Conservation (phyloP, 2,113 vertebrate genomes). For the Chaetodon trifascialis region DNA sequence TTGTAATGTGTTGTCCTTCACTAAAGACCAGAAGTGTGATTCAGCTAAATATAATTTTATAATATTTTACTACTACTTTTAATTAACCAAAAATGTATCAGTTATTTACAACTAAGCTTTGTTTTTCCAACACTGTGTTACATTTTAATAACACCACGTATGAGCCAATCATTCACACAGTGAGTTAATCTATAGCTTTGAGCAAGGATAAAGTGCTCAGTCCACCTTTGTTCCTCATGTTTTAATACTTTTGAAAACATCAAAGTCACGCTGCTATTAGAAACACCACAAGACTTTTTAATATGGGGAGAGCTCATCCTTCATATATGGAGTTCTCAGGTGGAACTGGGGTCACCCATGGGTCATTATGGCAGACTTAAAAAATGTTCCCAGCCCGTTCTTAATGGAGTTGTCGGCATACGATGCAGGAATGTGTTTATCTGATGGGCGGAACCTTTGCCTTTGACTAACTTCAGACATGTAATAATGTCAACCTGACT, state of each 20-base stretch:
- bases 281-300: background rate
- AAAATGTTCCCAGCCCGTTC: constrained; percentile 11
- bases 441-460: background rate
- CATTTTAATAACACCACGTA: background rate
- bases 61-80: background rate
- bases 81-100: background rate
- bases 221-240: background rate
- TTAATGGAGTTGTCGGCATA: background rate
- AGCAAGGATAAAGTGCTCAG: background rate
- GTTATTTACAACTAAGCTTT: background rate
- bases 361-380: constrained; percentile 28
- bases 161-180: background rate
- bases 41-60: background rate
- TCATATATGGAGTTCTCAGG: constrained; percentile 11
- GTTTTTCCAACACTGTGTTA: background rate
- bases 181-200: background rate
- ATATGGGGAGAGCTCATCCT: background rate
- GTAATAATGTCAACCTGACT: background rate
- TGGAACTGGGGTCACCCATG: constrained; percentile 43
- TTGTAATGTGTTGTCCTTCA: too few species aligned
- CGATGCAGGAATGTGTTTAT: background rate
- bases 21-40: too few species aligned
- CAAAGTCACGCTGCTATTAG: constrained; percentile 1
- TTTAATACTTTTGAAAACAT: background rate
- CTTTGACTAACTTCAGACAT: background rate